These are phyloP conservation scores for Poecilia latipinna DNA, from an alignment of 2,113 vertebrate genomes.

Conservation along the genomic window DNA sequence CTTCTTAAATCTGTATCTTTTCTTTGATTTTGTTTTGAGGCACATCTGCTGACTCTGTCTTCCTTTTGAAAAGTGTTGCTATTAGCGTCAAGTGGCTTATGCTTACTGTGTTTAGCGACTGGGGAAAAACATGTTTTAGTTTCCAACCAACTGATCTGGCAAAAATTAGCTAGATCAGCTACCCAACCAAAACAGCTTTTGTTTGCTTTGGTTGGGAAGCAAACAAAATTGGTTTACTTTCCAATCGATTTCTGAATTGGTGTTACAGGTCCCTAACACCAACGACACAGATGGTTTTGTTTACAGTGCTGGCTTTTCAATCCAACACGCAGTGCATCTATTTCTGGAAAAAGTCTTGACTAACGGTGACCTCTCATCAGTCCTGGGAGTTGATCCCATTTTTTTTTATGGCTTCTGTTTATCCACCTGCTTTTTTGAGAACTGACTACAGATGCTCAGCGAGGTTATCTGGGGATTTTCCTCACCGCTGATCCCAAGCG, in stretches of 20 bases:
- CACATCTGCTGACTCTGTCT: no score
- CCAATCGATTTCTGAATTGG: no score
- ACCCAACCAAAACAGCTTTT: no score
- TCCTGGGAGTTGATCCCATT: background rate
- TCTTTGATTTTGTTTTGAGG: no score
- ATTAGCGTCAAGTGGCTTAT: background rate
- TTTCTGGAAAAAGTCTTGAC: background rate
- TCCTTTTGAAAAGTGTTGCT: no score
- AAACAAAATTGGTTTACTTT: no score
- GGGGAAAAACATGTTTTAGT: background rate
- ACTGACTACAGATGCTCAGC: no score
- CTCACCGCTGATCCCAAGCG: background rate
- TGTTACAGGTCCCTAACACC: no score
- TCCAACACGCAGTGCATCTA: background rate
- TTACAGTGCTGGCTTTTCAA: background rate
- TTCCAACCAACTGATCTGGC: no score
- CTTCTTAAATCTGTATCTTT: background rate
- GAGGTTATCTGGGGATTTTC: background rate
- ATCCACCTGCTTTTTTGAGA: background rate
- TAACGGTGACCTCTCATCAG: background rate
- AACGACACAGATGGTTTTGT: no score
- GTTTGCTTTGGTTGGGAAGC: no score
- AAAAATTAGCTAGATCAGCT: no score
- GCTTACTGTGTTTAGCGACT: background rate
- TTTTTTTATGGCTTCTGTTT: background rate